phyloP scores from a whole-genome alignment of 2,888 invertebrate species.

The Euclidia mi region DNA sequence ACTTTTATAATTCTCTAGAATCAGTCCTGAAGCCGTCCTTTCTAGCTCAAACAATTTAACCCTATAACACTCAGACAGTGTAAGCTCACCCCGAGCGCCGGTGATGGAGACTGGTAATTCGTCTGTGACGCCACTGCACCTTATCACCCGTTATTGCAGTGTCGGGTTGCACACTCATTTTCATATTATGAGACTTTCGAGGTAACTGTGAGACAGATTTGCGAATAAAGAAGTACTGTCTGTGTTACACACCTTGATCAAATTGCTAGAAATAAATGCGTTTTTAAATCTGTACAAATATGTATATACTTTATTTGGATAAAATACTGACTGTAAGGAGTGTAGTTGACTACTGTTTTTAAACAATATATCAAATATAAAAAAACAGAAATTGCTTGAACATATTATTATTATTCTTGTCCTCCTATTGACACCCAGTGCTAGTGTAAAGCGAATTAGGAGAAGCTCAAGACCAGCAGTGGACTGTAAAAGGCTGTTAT shows the following conservation, averaged over 20 bases:
- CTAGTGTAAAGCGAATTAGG: too few relatives aligned
- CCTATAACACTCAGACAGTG: slow-evolving; percentile 1
- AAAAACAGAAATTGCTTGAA: too few relatives aligned
- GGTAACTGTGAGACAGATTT: neutral
- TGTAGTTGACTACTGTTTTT: too few relatives aligned
- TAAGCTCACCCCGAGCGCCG: slow-evolving; percentile 4
- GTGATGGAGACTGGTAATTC: slow-evolving; percentile 5
- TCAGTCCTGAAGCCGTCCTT: neutral
- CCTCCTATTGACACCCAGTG: too few relatives aligned
- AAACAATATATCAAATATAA: too few relatives aligned
- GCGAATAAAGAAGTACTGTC: neutral
- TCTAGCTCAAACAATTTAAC: slow-evolving; percentile 1
- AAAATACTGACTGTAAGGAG: too few relatives aligned
- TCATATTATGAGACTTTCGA: slow-evolving; percentile 2
- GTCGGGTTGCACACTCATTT: slow-evolving; percentile 3
- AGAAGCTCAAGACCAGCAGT: too few relatives aligned
- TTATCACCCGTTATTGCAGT: slow-evolving; percentile 13
- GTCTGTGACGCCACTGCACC: slow-evolving; percentile 12
- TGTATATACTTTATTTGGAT: neutral
- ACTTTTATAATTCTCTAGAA: neutral
- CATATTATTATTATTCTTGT: too few relatives aligned
- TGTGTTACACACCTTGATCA: too few relatives aligned
- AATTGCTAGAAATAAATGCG: too few relatives aligned
- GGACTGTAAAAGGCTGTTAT: too few relatives aligned
- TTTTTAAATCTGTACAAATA: too few relatives aligned